Evolutionary conservation across 2,113 vertebrate genomes (phyloP), one percentile per base, ranked within the genome.

Genomic region (Lucifuga dentata): DNA sequence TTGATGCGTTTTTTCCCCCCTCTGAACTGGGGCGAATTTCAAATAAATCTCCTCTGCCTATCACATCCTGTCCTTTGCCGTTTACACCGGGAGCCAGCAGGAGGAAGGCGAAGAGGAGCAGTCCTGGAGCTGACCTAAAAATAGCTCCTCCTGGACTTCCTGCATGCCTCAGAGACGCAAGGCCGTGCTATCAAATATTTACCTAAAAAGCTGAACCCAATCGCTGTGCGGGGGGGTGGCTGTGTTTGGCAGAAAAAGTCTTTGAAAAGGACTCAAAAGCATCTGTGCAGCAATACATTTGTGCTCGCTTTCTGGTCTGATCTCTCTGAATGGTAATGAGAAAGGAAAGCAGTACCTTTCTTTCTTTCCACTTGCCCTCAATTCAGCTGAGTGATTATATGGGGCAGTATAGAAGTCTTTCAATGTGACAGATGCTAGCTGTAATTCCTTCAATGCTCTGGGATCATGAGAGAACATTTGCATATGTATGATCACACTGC

Each of bases 61-160:
- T 81, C 84, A 46, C 62, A 73, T 80, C 64, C 61, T 71, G 59
- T 81, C 81, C 70, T 79, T 52, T 40, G 56, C 69, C 19, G 68
- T 73, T 73, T 52, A 76, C 68, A 55, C 40, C 5, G 12, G 20
- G 17, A 62, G 24, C 0, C 5, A 51, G 45, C n/a, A 68, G 36
- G 52, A 61, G 24, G 38, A 24, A 52, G 74, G 43, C 40, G 51
- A 35, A 61, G 59, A 71, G n/a, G 17, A 58, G 58, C 21, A 5
- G 32, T 52, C 79, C 72, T 50, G 50, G 55, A 78, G 75, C 51
- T 90, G 89, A 90, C 88, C 90, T 92, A 86, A 89, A 92, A 89
- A 88, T 75, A 89, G 71, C 68, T 83, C 79, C 70, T 75, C 3
- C 7, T 12, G 70, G 81, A 88, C 35, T 8, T 62, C 65, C 70